Percentiles rank a stretch among this genome's conserved stretches.
These are phyloP conservation scores for Macropus fuliginosus DNA, from an alignment of 2,797 vertebrate genomes.

Conservation along the genomic window DNA sequence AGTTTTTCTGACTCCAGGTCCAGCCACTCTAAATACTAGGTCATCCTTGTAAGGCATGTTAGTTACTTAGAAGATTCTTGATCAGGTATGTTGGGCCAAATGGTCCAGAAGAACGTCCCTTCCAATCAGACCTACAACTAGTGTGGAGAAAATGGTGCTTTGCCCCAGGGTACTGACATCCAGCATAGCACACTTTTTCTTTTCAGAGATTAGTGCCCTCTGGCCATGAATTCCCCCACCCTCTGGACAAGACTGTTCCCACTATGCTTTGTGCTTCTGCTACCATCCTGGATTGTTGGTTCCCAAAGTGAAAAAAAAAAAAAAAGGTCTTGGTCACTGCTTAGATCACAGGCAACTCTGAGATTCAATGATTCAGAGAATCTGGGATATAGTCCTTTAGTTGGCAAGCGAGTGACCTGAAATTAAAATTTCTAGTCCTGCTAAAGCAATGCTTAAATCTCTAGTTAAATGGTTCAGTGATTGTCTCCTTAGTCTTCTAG, in stretches of 20 bases:
- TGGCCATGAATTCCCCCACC: not conserved
- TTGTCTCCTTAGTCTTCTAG: not conserved
- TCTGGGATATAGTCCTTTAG: not conserved
- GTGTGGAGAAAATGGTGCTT: not conserved
- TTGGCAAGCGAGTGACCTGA: not conserved
- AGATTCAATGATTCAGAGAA: not conserved
- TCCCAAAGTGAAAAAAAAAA: not conserved
- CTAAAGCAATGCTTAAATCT: not conserved
- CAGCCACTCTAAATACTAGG: not conserved
- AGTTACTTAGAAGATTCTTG: not conserved
- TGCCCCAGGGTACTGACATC: not conserved
- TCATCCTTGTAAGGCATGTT: no score
- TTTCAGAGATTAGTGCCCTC: no score
- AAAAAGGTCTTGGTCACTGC: not conserved
- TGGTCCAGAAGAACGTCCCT: not conserved
- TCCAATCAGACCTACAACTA: not conserved
- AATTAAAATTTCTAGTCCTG: not conserved
- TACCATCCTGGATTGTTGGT: not conserved
- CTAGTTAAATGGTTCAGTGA: not conserved
- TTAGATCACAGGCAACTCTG: not conserved
- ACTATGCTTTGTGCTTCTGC: not conserved
- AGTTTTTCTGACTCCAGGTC: not conserved
- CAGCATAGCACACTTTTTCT: not conserved
- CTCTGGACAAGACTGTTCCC: not conserved
- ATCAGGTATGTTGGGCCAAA: not conserved